phyloP scores from a whole-genome alignment of 2,888 invertebrate genomes.

The Strigamia maritima region DNA sequence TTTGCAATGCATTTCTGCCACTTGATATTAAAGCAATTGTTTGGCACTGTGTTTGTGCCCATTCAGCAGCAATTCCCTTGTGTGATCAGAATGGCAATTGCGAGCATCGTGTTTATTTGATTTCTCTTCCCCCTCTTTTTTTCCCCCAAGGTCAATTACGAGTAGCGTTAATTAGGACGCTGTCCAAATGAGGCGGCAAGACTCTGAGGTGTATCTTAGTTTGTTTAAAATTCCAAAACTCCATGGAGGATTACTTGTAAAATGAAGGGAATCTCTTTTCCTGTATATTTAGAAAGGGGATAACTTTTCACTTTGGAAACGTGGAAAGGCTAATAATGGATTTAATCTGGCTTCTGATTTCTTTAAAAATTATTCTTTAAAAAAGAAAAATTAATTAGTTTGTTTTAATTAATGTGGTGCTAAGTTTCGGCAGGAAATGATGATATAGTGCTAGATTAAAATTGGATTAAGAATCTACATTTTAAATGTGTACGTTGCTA shows the following conservation, averaged over 20 bases:
- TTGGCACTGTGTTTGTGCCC: not conserved
- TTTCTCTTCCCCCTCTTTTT: not conserved
- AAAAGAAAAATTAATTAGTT: not conserved
- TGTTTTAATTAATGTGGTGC: not conserved
- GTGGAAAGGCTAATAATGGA: not conserved
- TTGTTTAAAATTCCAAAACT: not conserved
- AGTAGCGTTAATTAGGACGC: not conserved
- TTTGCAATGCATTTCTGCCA: not conserved
- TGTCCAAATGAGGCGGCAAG: not conserved
- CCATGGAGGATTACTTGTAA: not conserved
- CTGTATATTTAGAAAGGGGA: not conserved
- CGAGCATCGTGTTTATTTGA: not conserved
- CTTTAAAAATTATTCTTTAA: not conserved
- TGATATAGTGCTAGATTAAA: not conserved
- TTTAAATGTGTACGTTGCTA: not conserved
- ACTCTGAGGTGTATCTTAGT: not conserved
- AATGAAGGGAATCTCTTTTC: not conserved
- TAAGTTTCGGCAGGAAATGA: not conserved
- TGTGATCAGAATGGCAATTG: not conserved
- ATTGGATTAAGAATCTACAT: not conserved
- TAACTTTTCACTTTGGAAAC: not conserved
- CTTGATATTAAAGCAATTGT: not conserved
- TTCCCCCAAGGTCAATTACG: not conserved
- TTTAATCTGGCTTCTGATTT: not conserved
- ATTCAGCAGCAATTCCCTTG: not conserved